Percentiles rank a stretch among this genome's conserved stretches.
Conservation (phyloP, 2,113 vertebrate genomes). For the Chiloscyllium plagiosum region DNA sequence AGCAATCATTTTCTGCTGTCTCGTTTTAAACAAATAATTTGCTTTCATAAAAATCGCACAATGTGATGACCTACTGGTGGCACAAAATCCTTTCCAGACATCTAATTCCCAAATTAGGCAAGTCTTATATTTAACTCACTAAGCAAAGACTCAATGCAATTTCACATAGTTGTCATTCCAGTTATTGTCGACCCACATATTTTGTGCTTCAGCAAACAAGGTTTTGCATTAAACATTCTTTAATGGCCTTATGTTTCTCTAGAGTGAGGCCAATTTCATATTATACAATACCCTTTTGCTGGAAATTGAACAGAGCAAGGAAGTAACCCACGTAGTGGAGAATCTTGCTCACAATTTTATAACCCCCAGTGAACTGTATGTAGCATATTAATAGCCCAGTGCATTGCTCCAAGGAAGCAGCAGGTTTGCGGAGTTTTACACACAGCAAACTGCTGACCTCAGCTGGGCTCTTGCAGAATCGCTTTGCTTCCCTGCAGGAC, state of each 20-base stretch:
- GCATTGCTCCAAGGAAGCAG: background rate
- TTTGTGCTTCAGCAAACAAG: background rate
- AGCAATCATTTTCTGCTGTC: background rate
- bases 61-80: background rate
- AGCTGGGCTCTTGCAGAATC: background rate
- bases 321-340: background rate
- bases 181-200: background rate
- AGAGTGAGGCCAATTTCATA: background rate
- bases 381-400: background rate
- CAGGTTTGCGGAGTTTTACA: background rate
- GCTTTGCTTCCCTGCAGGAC: background rate
- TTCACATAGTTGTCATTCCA: background rate
- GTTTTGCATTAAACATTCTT: background rate
- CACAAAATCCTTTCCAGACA: background rate
- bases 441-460: background rate
- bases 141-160: background rate
- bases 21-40: background rate
- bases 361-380: background rate
- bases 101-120: background rate
- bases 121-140: background rate
- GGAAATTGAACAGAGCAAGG: background rate
- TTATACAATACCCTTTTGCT: background rate
- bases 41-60: background rate
- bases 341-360: background rate
- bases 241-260: background rate